Conservation (phyloP, 2,113 vertebrate genomes). For the Cochlearius cochlearius region DNA sequence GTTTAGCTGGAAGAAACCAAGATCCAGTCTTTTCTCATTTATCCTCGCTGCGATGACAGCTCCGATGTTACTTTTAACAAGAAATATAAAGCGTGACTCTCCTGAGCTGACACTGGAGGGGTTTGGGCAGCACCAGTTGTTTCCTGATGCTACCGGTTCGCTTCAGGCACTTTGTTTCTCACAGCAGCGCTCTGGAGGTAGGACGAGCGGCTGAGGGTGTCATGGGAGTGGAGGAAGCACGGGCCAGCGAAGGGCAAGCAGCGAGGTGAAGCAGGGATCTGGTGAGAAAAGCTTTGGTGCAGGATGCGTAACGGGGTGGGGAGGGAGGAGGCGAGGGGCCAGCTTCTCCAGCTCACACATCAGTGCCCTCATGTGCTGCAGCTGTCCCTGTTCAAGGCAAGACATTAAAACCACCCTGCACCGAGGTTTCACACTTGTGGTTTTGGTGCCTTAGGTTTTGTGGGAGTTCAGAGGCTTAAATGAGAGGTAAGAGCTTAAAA, state of each 20-base stretch:
- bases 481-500: not conserved
- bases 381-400: not conserved
- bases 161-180: not conserved
- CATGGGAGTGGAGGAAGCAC: not conserved
- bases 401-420: not conserved
- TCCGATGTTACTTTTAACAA: fast-evolving
- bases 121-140: not conserved
- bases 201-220: fast-evolving
- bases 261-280: not conserved
- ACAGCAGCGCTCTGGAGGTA: fast-evolving
- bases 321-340: not conserved
- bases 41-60: not conserved
- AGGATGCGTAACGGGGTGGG: not conserved
- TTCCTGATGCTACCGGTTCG: not conserved
- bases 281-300: not conserved
- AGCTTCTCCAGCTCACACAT: not conserved
- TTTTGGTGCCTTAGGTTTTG: not conserved
- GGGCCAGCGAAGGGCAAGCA: fast-evolving
- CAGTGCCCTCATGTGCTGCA: fast-evolving
- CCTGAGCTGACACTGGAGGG: not conserved
- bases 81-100: fast-evolving
- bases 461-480: not conserved
- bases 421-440: fast-evolving
- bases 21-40: not conserved
- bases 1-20: not conserved